Evolutionary conservation across 2,888 invertebrate species (phyloP), one percentile per base, ranked within the genome.

Genomic region (Monoplex corrugatus): DNA sequence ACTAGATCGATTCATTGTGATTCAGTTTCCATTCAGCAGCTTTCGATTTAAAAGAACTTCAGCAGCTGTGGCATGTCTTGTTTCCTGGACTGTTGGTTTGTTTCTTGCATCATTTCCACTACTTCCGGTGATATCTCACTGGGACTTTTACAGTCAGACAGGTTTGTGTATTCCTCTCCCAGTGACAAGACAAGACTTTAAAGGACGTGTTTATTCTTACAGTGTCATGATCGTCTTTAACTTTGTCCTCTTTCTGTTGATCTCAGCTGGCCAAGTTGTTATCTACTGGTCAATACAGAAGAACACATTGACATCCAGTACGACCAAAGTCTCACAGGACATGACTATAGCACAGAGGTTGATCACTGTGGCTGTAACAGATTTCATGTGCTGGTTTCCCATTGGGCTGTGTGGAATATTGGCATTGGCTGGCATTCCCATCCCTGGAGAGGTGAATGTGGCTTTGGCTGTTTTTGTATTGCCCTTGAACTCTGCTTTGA

Each of bases 111-210:
- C n/a, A 28, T 32, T 86, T 16, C 86, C 86, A 28, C 45, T 86
- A 19, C 63, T 86, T 10, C 86, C 94, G 0, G 87, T 91, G 2
- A 57, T 85, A 35, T 44, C 57, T 6, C 84, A 89, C 82, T 90
- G 89, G 87, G 95, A 95, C 88, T 95, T 96, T 87, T 91, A 92
- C 82, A 93, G 92, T 23, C 87, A 93, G 80, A 95, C 95, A 0
- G 92, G 91, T 2, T 95, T 95, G 2, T 96, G 96, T 89, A 91
- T 96, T n/a, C 94, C 95, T 0, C 91, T 95, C 6, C 95, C 95
- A 40, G 93, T 96, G 23, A 95, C 95, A 16, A 93, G 93, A 43
- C 94, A 95, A 83, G 91, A 92, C 50, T 93, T 94, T 0, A 93
- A 95, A 38, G 96, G 96, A 3, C 95, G 95, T 94, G 95, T 95